Percentiles rank a stretch among this genome's conserved stretches.
Evolutionary conservation across 2,113 vertebrate genomes (phyloP).

Genomic region (Columba janthina): DNA sequence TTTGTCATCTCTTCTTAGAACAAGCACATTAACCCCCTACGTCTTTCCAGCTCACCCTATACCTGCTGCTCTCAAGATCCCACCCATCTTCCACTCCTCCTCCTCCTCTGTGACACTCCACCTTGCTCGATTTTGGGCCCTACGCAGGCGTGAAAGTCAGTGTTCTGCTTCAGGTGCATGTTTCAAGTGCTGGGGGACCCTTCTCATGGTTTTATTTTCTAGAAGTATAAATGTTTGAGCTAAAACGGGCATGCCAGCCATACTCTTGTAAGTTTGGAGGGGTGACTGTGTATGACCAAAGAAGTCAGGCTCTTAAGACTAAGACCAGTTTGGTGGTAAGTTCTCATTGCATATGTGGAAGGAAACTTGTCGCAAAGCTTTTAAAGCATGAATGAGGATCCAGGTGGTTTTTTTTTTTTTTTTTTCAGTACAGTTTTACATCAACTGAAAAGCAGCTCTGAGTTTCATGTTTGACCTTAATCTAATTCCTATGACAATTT

Average conservation of each 20-base stretch:
- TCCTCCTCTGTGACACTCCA: neutral
- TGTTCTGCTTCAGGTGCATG: fast-evolving
- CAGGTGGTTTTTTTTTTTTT: too few species aligned
- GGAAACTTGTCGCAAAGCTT: neutral
- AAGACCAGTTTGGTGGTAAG: neutral
- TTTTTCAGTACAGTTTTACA: neutral
- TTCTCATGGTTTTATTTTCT: neutral
- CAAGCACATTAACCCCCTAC: neutral
- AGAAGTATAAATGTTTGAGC: neutral
- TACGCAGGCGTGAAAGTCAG: fast-evolving
- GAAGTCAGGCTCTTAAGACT: neutral
- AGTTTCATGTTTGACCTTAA: neutral
- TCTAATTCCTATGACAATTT: neutral
- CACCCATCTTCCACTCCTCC: neutral
- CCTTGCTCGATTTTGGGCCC: neutral
- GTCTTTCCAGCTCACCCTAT: neutral
- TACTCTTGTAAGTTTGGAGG: neutral
- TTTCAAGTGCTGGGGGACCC: neutral
- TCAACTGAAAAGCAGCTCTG: neutral
- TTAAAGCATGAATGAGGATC: neutral
- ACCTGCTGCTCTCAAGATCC: neutral
- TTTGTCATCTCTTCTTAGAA: neutral
- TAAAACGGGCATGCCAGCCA: neutral
- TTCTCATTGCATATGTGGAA: neutral
- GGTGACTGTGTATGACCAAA: neutral